phyloP scores from a whole-genome alignment of 2,113 vertebrate species.

The Heliornis fulica region DNA sequence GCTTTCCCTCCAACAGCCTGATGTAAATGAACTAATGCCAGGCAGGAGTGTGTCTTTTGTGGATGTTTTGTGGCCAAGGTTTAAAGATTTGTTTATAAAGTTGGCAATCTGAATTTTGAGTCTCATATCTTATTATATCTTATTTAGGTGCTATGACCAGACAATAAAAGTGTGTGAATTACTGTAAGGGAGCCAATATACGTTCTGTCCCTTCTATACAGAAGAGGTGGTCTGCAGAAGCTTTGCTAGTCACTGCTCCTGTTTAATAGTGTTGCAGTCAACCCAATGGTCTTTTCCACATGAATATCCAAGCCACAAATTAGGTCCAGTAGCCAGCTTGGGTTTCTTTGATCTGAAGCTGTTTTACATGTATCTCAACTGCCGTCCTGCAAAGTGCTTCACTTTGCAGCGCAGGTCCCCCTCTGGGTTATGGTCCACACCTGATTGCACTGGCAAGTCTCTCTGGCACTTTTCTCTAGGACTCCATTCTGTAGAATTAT shows the following conservation, averaged over 20 bases:
- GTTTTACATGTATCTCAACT: not conserved
- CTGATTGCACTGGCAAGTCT: not conserved
- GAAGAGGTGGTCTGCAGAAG: not conserved
- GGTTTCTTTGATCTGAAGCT: not conserved
- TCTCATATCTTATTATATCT: not conserved
- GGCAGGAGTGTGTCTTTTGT: not conserved
- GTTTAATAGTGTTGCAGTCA: not conserved
- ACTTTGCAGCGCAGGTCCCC: not conserved
- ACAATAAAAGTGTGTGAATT: not conserved
- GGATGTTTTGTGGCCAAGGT: not conserved
- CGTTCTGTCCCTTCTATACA: not conserved
- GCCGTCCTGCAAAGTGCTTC: not conserved
- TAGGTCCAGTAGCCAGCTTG: not conserved
- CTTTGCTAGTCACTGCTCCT: not conserved
- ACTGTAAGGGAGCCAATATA: not conserved
- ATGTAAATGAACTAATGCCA: not conserved
- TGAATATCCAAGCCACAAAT: not conserved
- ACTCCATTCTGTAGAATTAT: slow-evolving; percentile 13
- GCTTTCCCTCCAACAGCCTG: not conserved
- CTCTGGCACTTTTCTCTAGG: not conserved
- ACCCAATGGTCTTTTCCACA: not conserved
- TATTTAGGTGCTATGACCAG: not conserved
- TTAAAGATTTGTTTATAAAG: not conserved
- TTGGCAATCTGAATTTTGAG: not conserved
- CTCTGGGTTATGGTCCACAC: not conserved